These are phyloP conservation scores for Dissostichus mawsoni DNA, from an alignment of 2,113 vertebrate species.

Conservation along the genomic window DNA sequence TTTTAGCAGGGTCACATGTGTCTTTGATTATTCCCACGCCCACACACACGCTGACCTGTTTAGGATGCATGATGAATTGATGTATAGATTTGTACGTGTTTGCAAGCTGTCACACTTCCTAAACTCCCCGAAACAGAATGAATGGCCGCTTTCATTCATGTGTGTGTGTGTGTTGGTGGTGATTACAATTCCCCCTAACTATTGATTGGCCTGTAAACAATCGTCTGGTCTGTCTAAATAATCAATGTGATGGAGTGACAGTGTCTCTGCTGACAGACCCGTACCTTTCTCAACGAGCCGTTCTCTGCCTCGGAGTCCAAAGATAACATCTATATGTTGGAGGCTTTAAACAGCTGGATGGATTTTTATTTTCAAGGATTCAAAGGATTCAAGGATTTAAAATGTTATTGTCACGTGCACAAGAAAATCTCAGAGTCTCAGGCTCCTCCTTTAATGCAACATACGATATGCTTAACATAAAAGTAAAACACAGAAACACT, in stretches of 20 bases:
- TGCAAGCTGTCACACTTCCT: constrained; percentile 12
- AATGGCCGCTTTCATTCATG: constrained; percentile 34
- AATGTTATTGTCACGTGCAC: no score
- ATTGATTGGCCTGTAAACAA: constrained; percentile 70
- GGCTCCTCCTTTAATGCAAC: no score
- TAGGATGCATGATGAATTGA: constrained; percentile 10
- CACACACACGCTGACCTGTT: constrained; percentile 50
- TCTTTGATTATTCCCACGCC: not conserved
- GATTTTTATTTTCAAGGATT: not conserved
- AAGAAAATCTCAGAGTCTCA: no score
- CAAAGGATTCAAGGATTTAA: no score
- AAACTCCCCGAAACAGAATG: constrained; percentile 21
- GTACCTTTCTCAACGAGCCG: constrained; percentile 31
- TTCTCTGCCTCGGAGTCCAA: not conserved
- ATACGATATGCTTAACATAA: no score
- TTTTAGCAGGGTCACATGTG: not conserved
- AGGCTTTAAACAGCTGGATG: not conserved
- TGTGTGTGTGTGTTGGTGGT: constrained; percentile 28
- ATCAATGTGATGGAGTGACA: constrained; percentile 67
- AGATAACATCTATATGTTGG: not conserved
- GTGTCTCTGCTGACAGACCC: constrained; percentile 43
- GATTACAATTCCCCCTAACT: constrained; percentile 41
- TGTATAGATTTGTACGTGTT: constrained; percentile 36
- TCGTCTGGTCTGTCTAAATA: constrained; percentile 52
- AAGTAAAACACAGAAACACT: no score